phyloP scores from a whole-genome alignment of 1,140 invertebrate genomes.

The Cataglyphis hispanica region DNA sequence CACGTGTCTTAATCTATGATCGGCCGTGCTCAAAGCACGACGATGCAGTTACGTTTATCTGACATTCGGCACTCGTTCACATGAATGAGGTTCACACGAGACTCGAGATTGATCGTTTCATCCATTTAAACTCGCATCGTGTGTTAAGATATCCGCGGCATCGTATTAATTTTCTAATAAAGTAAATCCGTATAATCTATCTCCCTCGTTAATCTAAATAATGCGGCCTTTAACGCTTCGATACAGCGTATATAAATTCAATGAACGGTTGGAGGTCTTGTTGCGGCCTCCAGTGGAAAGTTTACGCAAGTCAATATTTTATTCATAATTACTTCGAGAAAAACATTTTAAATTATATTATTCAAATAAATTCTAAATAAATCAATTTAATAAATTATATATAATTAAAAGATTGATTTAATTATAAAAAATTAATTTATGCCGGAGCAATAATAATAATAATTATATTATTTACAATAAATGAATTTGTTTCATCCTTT shows the following conservation, averaged over 20 bases:
- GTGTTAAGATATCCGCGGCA: not conserved
- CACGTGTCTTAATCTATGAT: constrained; percentile 71
- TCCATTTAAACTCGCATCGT: not conserved
- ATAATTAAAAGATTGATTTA: not conserved
- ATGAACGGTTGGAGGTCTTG: not conserved
- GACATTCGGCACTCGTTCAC: constrained; percentile 43
- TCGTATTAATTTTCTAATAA: constrained; percentile 55
- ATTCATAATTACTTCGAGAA: not conserved
- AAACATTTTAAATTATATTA: not conserved
- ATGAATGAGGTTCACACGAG: constrained; percentile 54
- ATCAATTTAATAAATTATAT: not conserved
- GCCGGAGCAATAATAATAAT: not conserved
- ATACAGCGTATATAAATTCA: constrained; percentile 28
- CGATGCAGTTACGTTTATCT: constrained; percentile 34
- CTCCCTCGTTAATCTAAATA: constrained; percentile 46
- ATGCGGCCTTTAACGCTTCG: constrained; percentile 22
- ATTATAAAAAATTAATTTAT: not conserved
- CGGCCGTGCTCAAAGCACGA: constrained; percentile 47
- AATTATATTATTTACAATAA: not conserved
- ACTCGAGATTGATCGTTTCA: constrained; percentile 51
- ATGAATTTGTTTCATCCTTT: not conserved
- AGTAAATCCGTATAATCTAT: constrained; percentile 31
- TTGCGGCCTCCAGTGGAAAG: constrained; percentile 7
- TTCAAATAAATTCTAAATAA: not conserved
- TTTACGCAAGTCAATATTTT: constrained; percentile 30